These are phyloP conservation scores for Eulemur macaco DNA, from an alignment of 2,113 vertebrate species.

Conservation along the genomic window DNA sequence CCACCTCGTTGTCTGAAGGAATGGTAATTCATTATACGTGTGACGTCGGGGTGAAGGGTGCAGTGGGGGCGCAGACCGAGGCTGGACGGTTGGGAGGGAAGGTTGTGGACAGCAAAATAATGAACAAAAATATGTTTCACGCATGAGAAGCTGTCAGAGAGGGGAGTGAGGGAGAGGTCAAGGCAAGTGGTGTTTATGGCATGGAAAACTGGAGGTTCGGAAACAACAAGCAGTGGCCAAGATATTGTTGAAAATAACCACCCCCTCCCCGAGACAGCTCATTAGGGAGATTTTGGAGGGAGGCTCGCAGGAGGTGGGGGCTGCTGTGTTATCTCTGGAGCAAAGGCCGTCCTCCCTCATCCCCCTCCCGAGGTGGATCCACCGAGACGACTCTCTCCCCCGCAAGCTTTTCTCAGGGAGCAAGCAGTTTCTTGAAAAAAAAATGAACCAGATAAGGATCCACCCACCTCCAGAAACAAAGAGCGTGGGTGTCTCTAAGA, in stretches of 20 bases:
- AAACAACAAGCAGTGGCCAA: slow-evolving; percentile 36
- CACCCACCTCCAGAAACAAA: neutral
- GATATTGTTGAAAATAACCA: slow-evolving; percentile 40
- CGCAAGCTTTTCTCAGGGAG: neutral
- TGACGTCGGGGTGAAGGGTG: slow-evolving; percentile 68
- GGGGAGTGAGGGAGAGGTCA: slow-evolving; percentile 53
- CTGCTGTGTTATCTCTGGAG: slow-evolving; percentile 11
- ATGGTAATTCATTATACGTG: slow-evolving; percentile 85
- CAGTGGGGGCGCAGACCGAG: slow-evolving; percentile 42
- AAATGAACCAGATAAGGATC: neutral
- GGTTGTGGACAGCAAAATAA: slow-evolving; percentile 45
- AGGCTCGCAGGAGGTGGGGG: neutral
- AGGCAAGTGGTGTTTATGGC: neutral
- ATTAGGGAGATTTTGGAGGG: slow-evolving; percentile 37
- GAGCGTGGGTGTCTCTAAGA: neutral
- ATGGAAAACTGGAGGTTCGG: slow-evolving; percentile 36
- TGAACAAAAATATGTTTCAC: slow-evolving; percentile 70
- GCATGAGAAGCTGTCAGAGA: slow-evolving; percentile 66
- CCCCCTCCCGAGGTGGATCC: neutral
- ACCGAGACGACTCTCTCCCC: neutral
- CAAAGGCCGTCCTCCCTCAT: neutral
- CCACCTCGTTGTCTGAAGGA: slow-evolving; percentile 83
- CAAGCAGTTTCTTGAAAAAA: neutral
- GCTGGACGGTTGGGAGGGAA: slow-evolving; percentile 57
- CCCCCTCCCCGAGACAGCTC: slow-evolving; percentile 27